These are phyloP conservation scores for Alsophila aescularia DNA, from an alignment of 2,888 invertebrate species.

Conservation along the genomic window DNA sequence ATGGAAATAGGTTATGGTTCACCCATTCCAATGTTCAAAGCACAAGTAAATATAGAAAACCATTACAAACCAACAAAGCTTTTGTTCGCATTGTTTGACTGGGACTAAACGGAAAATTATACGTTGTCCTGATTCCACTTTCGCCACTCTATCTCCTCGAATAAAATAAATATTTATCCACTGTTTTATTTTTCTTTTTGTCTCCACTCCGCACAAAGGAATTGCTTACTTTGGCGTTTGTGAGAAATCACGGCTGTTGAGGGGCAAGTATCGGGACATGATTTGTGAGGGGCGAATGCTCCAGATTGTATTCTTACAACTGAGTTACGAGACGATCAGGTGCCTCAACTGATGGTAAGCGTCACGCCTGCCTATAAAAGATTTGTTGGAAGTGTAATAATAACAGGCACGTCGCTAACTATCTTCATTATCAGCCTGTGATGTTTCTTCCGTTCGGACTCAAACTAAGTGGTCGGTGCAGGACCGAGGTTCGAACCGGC, in stretches of 20 bases:
- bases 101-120: slow-evolving; percentile 36
- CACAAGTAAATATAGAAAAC: slow-evolving; percentile 22
- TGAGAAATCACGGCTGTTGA: slow-evolving; percentile 7
- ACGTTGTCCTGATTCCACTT: slow-evolving; percentile 32
- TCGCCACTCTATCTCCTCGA: slow-evolving; percentile 41
- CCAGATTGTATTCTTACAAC: too few relatives aligned
- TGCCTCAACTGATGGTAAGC: too few relatives aligned
- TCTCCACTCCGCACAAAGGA: slow-evolving; percentile 30
- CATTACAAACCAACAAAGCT: slow-evolving; percentile 16
- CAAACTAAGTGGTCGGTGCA: too few relatives aligned
- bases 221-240: slow-evolving; percentile 25
- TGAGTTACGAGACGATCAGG: too few relatives aligned
- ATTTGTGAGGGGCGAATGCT: neutral
- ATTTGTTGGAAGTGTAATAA: too few relatives aligned
- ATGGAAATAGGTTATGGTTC: neutral
- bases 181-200: slow-evolving; percentile 39
- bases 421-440: too few relatives aligned
- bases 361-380: too few relatives aligned
- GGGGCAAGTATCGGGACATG: slow-evolving; percentile 5
- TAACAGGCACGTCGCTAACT: too few relatives aligned
- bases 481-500: too few relatives aligned
- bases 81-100: slow-evolving; percentile 33
- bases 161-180: slow-evolving; percentile 47
- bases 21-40: slow-evolving; percentile 10
- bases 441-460: too few relatives aligned